These are phyloP conservation scores for Leucozona laternaria DNA, from an alignment of 2,888 invertebrate genomes.

Conservation along the genomic window DNA sequence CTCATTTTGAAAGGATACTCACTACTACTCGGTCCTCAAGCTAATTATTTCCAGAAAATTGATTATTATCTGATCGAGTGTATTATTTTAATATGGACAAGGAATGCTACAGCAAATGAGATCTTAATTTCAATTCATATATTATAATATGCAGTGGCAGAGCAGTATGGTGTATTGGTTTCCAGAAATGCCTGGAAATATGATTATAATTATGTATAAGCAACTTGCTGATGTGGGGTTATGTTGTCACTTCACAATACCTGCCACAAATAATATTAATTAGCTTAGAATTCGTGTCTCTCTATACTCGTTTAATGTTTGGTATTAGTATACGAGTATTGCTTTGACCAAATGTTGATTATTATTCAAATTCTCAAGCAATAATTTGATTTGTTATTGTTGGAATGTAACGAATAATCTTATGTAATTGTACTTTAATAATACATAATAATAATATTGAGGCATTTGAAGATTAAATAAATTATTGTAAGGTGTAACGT, in stretches of 20 bases:
- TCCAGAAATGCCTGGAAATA: conserved; percentile 3
- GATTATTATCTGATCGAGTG: conserved; percentile 17
- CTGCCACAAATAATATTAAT: conserved; percentile 14
- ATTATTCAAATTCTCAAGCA: conserved; percentile 7
- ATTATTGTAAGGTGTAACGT: neutral
- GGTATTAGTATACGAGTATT: neutral
- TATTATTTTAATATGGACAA: neutral
- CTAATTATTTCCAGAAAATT: conserved; percentile 19
- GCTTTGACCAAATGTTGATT: neutral
- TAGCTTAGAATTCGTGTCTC: neutral
- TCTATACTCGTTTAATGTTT: neutral
- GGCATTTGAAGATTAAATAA: neutral
- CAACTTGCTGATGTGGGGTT: conserved; percentile 1
- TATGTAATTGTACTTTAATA: neutral
- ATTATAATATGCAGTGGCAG: neutral
- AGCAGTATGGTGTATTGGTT: neutral
- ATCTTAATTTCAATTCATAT: conserved; percentile 5
- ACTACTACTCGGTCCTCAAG: neutral
- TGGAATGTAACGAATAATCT: neutral
- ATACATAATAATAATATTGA: neutral
- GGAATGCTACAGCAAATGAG: neutral
- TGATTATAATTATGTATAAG: neutral
- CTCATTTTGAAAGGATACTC: conserved; percentile 9
- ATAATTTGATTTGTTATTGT: neutral
- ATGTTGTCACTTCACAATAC: conserved; percentile 5